Conservation (phyloP, 1,140 invertebrate genomes). For the Cherax destructor region DNA sequence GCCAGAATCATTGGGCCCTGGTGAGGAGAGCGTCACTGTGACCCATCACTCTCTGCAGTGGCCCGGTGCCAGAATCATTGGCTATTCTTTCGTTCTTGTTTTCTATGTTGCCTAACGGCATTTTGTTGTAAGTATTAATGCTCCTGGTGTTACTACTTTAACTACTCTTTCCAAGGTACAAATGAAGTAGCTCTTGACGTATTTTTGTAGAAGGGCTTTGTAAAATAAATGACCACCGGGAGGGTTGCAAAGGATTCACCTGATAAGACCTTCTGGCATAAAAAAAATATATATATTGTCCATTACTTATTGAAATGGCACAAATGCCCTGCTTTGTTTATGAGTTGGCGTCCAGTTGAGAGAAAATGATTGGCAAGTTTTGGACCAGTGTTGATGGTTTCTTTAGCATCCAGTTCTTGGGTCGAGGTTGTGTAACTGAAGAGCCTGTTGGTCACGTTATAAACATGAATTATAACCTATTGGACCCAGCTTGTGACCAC, state of each 20-base stretch:
- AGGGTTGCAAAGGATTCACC: background rate
- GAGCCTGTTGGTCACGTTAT: background rate
- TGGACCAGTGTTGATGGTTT: conserved; percentile 11
- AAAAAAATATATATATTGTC: conserved; percentile 22
- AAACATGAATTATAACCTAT: background rate
- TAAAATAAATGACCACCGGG: conserved; percentile 46
- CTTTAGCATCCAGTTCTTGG: background rate
- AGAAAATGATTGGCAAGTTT: conserved; percentile 37
- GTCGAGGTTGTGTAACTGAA: background rate
- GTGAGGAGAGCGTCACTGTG: background rate
- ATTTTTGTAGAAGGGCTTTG: conserved; percentile 68
- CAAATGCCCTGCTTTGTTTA: conserved; percentile 46
- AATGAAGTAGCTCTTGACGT: conserved; percentile 66
- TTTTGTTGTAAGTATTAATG: conserved; percentile 67
- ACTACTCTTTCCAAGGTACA: conserved; percentile 66
- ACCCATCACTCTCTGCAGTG: background rate
- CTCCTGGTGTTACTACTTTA: conserved; percentile 64
- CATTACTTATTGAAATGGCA: conserved; percentile 32
- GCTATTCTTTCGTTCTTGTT: conserved; percentile 27
- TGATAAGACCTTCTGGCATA: background rate
- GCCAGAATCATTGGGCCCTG: no score
- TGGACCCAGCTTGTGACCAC: background rate
- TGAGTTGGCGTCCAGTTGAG: conserved; percentile 68
- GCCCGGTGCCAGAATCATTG: background rate
- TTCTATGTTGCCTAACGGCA: conserved; percentile 55